Conservation (phyloP, 2,797 vertebrate genomes). For the Geotrypetes seraphini region DNA sequence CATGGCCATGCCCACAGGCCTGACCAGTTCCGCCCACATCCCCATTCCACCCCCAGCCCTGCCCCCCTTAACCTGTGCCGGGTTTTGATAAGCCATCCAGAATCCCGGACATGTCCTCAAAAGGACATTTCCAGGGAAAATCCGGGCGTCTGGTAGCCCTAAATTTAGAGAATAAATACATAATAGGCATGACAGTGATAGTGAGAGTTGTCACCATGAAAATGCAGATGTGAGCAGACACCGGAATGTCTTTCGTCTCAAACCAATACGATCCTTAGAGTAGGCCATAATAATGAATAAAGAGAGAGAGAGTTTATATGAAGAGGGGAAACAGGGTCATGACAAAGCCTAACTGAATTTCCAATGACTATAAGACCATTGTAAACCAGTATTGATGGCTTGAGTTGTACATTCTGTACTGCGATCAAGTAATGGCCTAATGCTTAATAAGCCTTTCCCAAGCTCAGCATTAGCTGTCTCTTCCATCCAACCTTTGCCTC, state of each 20-base stretch:
- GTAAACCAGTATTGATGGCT: constrained; percentile 51
- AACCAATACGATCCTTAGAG: constrained; percentile 26
- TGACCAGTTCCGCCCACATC: too few relatives aligned
- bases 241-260: constrained; percentile 10
- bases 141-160: too few relatives aligned
- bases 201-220: too few relatives aligned
- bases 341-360: constrained; percentile 56
- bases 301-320: constrained; percentile 32
- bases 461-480: constrained; percentile 37
- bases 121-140: too few relatives aligned
- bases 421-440: constrained; percentile 59
- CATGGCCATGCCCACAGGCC: too few relatives aligned
- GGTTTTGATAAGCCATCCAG: too few relatives aligned
- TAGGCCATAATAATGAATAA: constrained; percentile 47
- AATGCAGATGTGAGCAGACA: too few relatives aligned
- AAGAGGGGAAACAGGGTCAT: constrained; percentile 25
- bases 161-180: too few relatives aligned
- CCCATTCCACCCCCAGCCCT: too few relatives aligned
- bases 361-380: constrained; percentile 49
- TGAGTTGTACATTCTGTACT: constrained; percentile 60
- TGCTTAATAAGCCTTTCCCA: constrained; percentile 62
- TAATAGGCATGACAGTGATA: too few relatives aligned
- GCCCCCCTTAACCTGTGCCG: too few relatives aligned
- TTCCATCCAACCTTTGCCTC: constrained; percentile 65
- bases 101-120: too few relatives aligned